Base-by-base conservation (phyloP, 92 coral and sea anemone species). In the Palythoa caribaeorum region DNA sequence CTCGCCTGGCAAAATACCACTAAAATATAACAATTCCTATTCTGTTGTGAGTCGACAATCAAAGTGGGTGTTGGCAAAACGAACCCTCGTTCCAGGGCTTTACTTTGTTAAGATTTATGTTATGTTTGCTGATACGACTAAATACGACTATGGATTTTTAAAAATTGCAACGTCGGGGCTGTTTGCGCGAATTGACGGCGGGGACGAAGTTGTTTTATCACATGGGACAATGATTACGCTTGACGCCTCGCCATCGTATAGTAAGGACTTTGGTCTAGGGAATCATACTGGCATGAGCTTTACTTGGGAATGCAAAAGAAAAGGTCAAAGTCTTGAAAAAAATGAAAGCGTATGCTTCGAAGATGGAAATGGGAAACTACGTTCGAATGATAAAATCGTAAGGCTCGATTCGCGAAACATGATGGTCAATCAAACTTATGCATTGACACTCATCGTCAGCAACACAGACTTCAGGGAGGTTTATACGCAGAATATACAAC, bases 281-380 rank as follows among this genome's bases (percentile, higher is more conserved):
- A 60, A 79, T 37, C 17, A 79, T 13, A 59, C 55, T 15, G 84
- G 84, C 15, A 14, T 79, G 84, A 38, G 60, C 37, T 79, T 79
- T 55, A 60, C 84, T 8, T 79, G 84, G 84, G 17, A 57, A n/a
- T 79, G 84, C 73, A 79, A 62, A 39, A 79, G 39, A 10, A 47
- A 39, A 5, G 40, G 3, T 1, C 53, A 79, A 10, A 79, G 53
- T 80, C 80, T 83, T 87, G 74, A 28, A 87, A 79, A 37, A 55
- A 15, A 39, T 59, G 72, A 52, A 38, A 50, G 63, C 6, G 47
- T 11, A 28, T 54, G 84, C 28, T 60, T 79, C 9, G 50, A 9
- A 38, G 59, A 65, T 39, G 84, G 84, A 79, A 60, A 38, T 3
- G 72, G 37, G 38, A 59, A 44, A 39, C 12, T 79, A 1, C 55